Percentiles rank a stretch among this genome's conserved stretches.
phyloP scores from a whole-genome alignment of 1,140 invertebrate species.

The Eriocheir sinensis region DNA sequence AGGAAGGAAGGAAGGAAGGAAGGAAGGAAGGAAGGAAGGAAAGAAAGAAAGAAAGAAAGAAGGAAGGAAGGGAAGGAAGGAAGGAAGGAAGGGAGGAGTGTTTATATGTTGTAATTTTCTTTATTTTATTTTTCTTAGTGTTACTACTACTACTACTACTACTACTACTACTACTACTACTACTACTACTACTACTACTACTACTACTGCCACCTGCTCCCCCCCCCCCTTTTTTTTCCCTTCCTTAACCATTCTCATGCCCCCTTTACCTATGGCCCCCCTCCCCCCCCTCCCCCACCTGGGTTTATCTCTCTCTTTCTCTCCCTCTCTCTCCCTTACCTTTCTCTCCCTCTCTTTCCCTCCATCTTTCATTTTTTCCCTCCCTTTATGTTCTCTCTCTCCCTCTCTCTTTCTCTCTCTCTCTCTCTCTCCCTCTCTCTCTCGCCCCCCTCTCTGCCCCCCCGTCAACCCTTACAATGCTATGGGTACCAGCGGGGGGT shows the following conservation, averaged over 20 bases:
- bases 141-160: conserved; percentile 11
- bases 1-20: no score
- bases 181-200: conserved; percentile 20
- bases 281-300: no score
- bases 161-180: conserved; percentile 18
- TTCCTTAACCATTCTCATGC: not conserved
- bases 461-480: no score
- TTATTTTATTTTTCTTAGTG: not conserved
- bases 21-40: not conserved
- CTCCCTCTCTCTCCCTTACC: no score
- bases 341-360: no score
- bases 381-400: no score
- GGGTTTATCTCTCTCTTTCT: not conserved
- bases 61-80: not conserved
- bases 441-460: no score
- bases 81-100: not conserved
- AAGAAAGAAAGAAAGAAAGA: not conserved
- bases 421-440: no score
- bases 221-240: not conserved
- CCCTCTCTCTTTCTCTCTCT: no score
- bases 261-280: not conserved
- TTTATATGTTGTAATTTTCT: not conserved
- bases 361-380: no score
- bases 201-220: not conserved
- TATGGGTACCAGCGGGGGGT: no score